These are phyloP conservation scores for Hypomesus transpacificus DNA, from an alignment of 2,113 vertebrate species.

Conservation along the genomic window DNA sequence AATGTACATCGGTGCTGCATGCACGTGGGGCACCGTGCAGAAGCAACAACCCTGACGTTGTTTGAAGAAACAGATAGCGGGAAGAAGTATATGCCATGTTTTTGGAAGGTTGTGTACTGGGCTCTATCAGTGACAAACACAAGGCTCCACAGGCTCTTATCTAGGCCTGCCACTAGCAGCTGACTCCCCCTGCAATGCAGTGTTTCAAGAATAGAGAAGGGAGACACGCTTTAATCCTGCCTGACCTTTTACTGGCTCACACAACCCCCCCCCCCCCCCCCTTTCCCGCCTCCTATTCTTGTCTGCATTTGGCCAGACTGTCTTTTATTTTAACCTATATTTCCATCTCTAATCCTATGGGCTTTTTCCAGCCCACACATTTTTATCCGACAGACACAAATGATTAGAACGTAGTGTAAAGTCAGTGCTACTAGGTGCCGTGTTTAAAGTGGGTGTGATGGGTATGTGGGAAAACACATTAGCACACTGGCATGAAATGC, in stretches of 20 bases:
- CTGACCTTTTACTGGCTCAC: constrained; percentile 48
- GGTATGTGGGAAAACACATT: not conserved
- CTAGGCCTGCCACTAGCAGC: constrained; percentile 57
- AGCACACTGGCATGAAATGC: constrained; percentile 29
- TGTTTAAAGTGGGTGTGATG: not conserved
- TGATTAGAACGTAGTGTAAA: not conserved
- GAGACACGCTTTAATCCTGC: constrained; percentile 43
- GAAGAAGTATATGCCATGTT: constrained; percentile 45
- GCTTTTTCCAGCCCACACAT: not conserved
- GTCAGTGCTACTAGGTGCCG: not conserved
- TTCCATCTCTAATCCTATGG: not conserved
- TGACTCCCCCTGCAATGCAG: constrained; percentile 68
- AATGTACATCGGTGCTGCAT: constrained; percentile 15
- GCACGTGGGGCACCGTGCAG: not conserved
- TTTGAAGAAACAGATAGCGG: constrained; percentile 53
- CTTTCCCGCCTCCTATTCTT: constrained; percentile 21
- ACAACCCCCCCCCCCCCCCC: constrained; percentile 12
- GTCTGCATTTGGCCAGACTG: constrained; percentile 27
- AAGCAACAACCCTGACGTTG: constrained; percentile 21
- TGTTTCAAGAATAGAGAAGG: constrained; percentile 51
- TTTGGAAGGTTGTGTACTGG: constrained; percentile 34
- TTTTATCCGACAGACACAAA: no score
- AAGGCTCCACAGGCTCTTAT: constrained; percentile 57
- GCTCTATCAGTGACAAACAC: constrained; percentile 60
- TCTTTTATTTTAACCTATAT: not conserved